Percentiles rank a stretch among this genome's conserved stretches.
Conservation (phyloP, 2,888 invertebrate species). For the Drosophila rellima region DNA sequence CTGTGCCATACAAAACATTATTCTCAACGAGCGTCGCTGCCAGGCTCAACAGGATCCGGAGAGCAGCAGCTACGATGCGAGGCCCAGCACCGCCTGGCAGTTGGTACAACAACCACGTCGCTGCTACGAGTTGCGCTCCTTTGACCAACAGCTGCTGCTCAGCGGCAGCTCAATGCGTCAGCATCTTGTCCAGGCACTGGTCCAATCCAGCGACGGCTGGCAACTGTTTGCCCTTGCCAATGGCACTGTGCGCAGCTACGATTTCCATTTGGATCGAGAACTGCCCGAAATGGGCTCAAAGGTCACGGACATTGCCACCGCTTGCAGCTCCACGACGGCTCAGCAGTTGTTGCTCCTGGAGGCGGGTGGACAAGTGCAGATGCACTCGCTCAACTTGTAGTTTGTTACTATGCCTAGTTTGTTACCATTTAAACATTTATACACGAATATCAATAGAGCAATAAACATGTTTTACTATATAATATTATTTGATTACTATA, state of each 20-base stretch:
- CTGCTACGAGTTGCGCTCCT: conserved; percentile 78
- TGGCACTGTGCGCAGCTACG: conserved; percentile 79
- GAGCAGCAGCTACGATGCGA: conserved; percentile 41
- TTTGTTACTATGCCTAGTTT: conserved; percentile 45
- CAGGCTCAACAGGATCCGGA: conserved; percentile 36
- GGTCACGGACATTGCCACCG: conserved; percentile 72
- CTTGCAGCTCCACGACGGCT: conserved; percentile 52
- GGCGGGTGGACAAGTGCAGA: conserved; percentile 65
- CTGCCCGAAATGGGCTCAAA: conserved; percentile 28
- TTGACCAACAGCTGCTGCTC: conserved; percentile 83
- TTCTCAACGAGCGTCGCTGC: conserved; percentile 81
- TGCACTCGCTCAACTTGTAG: conserved; percentile 59
- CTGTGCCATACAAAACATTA: conserved; percentile 85
- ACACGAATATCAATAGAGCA: conserved; percentile 4
- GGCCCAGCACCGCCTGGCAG: conserved; percentile 77
- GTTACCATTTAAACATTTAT: conserved; percentile 15
- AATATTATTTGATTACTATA: too few species aligned
- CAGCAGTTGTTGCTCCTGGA: conserved; percentile 69
- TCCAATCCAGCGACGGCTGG: conserved; percentile 83
- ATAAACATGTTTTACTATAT: conserved; percentile 36
- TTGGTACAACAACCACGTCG: conserved; percentile 74
- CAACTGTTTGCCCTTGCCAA: conserved; percentile 82
- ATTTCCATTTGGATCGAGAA: conserved; percentile 82
- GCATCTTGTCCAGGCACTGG: conserved; percentile 80
- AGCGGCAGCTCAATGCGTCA: conserved; percentile 82